Evolutionary conservation across 2,113 vertebrate species (phyloP), one percentile per base, ranked within the genome.

Genomic region (Diphyllodes magnificus): DNA sequence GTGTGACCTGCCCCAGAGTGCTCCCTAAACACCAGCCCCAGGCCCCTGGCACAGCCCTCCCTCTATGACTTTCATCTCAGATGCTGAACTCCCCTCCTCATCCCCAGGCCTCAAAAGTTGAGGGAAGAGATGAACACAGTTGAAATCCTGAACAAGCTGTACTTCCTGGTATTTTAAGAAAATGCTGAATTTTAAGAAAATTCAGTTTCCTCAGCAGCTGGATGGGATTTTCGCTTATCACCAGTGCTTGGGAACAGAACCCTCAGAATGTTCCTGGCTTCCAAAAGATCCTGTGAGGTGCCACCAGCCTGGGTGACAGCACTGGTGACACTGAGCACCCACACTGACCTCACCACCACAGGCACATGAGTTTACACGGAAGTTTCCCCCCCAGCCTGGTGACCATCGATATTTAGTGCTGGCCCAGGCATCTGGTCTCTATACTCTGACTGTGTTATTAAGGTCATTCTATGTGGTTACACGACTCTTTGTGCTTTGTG

Each of bases 221-320:
- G 50, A 12, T 21, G 71, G 83, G 66, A 42, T 37, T 85, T 65
- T 66, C 2, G 0, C 54, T 69, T 57, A 42, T 10, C 13, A 50
- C 78, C 59, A 77, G 88, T 33, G 61, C 80, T 92, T 83, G 92
- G 75, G 79, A 94, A 93, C 91, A 94, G 91, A 96, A 30, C 17
- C 13, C 77, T 88, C 93, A 25, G 51, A 28, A 76, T 50, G 25
- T 82, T 92, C 88, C 94, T 51, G 56, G 47, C 51, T 53, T 88
- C 83, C 95, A 45, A 45, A 89, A 90, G 89, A 73, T 37, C 33
- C 82, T 54, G 66, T 1, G 21, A 72, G 82, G 88, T 91, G 73
- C 76, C 82, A 70, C 63, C 86, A 24, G 80, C 40, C 85, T 44
- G 42, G 68, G 91, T 49, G 75, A 31, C 76, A 68, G 63, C 72